Percentiles rank a stretch among this genome's conserved stretches.
Evolutionary conservation across 2,113 vertebrate species (phyloP).

Genomic region (Montifringilla adamsi): DNA sequence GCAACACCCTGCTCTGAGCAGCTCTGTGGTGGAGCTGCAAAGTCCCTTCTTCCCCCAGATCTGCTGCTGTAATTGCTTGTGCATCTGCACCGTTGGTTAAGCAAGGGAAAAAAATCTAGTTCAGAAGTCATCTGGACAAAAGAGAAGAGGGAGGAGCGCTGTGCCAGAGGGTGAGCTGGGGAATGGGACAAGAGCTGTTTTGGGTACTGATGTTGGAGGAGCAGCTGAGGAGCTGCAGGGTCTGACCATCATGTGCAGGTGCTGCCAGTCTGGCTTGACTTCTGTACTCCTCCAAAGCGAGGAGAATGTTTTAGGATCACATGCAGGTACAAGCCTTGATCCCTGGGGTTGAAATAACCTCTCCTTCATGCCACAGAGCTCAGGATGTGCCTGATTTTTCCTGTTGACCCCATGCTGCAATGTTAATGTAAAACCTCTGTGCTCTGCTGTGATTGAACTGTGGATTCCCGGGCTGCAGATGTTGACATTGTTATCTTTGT

Average conservation of each 20-base stretch:
- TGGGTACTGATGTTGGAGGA: accelerated
- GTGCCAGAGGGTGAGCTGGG: background rate
- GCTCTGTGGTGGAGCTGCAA: background rate
- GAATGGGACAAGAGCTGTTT: background rate
- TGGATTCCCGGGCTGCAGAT: slow-evolving; percentile 23
- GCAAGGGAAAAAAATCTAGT: background rate
- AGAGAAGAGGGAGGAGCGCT: background rate
- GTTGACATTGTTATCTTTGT: background rate
- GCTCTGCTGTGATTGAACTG: background rate
- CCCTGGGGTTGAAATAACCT: background rate
- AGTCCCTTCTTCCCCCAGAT: background rate
- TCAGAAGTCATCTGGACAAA: background rate
- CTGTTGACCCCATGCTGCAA: background rate
- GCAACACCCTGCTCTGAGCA: background rate
- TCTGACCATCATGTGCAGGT: background rate
- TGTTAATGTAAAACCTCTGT: slow-evolving; percentile 39
- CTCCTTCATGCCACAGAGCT: background rate
- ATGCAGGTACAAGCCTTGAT: background rate
- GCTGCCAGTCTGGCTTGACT: background rate
- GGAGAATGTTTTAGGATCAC: background rate
- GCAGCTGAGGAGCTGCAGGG: background rate
- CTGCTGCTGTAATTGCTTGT: background rate
- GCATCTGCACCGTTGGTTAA: accelerated
- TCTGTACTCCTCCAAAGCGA: background rate
- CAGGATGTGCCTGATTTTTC: slow-evolving; percentile 17